These are phyloP conservation scores for Morbakka virulenta DNA, from an alignment of 30 jellyfish, hydroid and myxozoan genomes.

Conservation along the genomic window DNA sequence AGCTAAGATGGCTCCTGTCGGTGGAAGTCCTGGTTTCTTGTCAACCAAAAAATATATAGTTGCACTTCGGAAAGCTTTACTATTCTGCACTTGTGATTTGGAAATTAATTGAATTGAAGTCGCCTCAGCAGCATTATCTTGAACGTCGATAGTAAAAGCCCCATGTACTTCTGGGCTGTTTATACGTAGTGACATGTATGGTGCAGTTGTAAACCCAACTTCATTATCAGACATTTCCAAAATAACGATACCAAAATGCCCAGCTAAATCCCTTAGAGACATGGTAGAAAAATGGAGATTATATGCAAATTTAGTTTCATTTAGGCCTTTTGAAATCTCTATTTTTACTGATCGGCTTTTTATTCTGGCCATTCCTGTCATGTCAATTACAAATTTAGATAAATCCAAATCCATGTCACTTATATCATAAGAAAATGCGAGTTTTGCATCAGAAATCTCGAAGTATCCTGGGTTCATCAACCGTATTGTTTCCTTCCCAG, in stretches of 20 bases:
- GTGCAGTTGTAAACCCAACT: constrained; percentile 43
- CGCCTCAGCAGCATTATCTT: not conserved
- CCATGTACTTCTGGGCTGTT: constrained; percentile 47
- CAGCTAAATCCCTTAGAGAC: constrained; percentile 36
- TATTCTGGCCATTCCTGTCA: constrained; percentile 7
- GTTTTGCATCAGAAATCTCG: not conserved
- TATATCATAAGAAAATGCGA: not conserved
- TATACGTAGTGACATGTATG: constrained; percentile 31
- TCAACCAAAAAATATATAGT: constrained; percentile 28
- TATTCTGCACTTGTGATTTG: constrained; percentile 19
- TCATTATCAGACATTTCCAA: constrained; percentile 30
- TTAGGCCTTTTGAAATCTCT: constrained; percentile 14
- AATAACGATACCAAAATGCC: constrained; percentile 43
- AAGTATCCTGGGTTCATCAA: not conserved
- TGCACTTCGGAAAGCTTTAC: constrained; percentile 27
- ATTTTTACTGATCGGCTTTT: constrained; percentile 8
- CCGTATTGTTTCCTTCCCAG: constrained; percentile 25
- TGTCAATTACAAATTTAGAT: not conserved
- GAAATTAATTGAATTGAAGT: constrained; percentile 35
- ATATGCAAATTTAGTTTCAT: constrained; percentile 6
- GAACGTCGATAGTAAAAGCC: not conserved
- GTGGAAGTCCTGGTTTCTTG: constrained; percentile 25
- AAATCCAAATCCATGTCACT: not conserved
- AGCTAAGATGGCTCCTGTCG: constrained; percentile 37
- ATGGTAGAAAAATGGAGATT: constrained; percentile 27